Conservation (phyloP, 2,113 vertebrate species). For the Bubalus kerabau region DNA sequence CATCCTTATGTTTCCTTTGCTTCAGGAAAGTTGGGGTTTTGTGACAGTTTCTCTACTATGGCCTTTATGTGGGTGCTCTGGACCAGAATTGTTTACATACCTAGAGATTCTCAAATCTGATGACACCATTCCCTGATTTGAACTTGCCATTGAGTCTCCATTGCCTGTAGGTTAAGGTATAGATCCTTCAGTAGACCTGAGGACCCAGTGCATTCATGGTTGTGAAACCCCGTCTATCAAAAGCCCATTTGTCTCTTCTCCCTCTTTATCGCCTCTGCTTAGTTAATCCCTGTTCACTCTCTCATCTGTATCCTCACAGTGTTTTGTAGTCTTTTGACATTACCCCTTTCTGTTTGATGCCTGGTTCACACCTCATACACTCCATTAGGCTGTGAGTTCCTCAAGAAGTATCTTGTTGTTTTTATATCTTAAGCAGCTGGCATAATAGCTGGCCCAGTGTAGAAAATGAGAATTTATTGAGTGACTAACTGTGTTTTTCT, state of each 20-base stretch:
- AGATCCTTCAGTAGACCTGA: neutral
- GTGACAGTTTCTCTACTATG: neutral
- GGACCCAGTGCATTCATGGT: accelerated
- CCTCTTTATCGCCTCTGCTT: neutral
- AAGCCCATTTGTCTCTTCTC: neutral
- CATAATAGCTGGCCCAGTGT: neutral
- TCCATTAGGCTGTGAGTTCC: neutral
- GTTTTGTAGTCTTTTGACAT: neutral
- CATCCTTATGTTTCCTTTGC: neutral
- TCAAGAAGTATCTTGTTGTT: neutral
- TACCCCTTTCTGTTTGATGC: neutral
- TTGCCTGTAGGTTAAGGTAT: accelerated
- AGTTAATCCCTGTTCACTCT: neutral
- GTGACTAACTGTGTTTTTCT: neutral
- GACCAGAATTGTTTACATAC: neutral
- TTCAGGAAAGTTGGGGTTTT: neutral
- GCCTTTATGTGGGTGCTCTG: neutral
- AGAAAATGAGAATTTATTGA: neutral
- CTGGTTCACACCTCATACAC: neutral
- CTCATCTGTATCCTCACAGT: neutral
- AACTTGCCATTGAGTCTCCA: neutral
- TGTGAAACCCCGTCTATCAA: neutral
- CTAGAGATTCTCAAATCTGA: neutral
- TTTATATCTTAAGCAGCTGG: neutral
- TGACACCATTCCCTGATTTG: neutral